These are phyloP conservation scores for Macroramphosus scolopax DNA, from an alignment of 2,797 vertebrate species.

Conservation along the genomic window DNA sequence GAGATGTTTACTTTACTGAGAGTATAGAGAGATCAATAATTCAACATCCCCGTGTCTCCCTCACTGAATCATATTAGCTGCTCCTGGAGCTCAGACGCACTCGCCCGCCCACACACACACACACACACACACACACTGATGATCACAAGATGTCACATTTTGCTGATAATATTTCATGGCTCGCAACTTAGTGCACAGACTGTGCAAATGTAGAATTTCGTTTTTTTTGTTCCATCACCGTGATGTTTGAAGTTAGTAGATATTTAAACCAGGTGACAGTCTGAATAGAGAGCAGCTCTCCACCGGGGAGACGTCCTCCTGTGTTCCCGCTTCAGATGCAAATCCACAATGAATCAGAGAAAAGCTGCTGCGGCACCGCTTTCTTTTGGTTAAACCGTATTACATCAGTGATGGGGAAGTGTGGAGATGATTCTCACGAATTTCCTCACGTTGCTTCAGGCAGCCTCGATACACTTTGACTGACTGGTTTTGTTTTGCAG, in stretches of 20 bases:
- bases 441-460: too few relatives aligned
- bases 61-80: conserved; percentile 7
- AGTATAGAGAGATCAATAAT: conserved; percentile 17
- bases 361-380: too few relatives aligned
- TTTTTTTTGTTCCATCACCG: conserved; percentile 3
- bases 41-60: conserved; percentile 12
- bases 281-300: too few relatives aligned
- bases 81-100: not conserved
- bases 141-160: not conserved
- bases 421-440: too few relatives aligned
- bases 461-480: too few relatives aligned
- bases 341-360: not conserved
- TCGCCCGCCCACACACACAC: not conserved
- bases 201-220: not conserved
- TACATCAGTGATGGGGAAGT: not conserved
- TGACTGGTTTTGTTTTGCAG: too few relatives aligned
- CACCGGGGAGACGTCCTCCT: not conserved
- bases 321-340: not conserved
- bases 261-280: not conserved
- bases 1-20: conserved; percentile 1
- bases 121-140: not conserved
- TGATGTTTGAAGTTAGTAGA: not conserved
- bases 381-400: not conserved
- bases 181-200: not conserved
- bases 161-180: not conserved